Evolutionary conservation across 2,888 invertebrate genomes (phyloP).

Genomic region (Agelastica alni): DNA sequence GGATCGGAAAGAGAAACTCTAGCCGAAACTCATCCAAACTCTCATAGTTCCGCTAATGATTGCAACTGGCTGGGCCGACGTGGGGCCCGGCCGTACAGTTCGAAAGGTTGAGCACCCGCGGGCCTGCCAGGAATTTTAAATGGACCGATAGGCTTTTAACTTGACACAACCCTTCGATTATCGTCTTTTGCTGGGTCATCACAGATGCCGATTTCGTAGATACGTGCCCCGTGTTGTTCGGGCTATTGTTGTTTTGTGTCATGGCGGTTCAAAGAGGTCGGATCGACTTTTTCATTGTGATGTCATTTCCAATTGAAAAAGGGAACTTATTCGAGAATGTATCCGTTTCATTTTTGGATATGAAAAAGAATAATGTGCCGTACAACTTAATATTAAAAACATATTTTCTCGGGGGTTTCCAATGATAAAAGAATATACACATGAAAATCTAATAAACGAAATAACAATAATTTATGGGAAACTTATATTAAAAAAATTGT

Average conservation of each 20-base stretch:
- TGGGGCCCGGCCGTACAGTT: not conserved
- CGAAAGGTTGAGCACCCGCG: conserved; percentile 8
- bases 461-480: too few relatives aligned
- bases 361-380: not conserved
- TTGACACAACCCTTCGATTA: conserved; percentile 30
- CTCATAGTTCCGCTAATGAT: too few relatives aligned
- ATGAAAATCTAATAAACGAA: too few relatives aligned
- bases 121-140: conserved; percentile 28
- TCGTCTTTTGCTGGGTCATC: conserved; percentile 30
- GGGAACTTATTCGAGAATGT: not conserved
- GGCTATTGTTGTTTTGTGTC: conserved; percentile 25
- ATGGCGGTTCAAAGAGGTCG: not conserved
- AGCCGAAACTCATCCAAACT: too few relatives aligned
- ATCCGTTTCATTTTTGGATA: not conserved
- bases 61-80: too few relatives aligned
- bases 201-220: conserved; percentile 22
- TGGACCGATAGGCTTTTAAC: conserved; percentile 14
- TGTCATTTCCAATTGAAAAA: conserved; percentile 3
- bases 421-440: too few relatives aligned
- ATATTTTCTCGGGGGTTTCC: too few relatives aligned
- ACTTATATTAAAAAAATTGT: too few relatives aligned
- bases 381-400: too few relatives aligned
- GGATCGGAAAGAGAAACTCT: too few relatives aligned
- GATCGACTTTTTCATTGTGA: conserved; percentile 2
- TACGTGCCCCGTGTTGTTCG: conserved; percentile 20